Conservation (phyloP, 2,888 invertebrate genomes). For the Augiades crinisus region DNA sequence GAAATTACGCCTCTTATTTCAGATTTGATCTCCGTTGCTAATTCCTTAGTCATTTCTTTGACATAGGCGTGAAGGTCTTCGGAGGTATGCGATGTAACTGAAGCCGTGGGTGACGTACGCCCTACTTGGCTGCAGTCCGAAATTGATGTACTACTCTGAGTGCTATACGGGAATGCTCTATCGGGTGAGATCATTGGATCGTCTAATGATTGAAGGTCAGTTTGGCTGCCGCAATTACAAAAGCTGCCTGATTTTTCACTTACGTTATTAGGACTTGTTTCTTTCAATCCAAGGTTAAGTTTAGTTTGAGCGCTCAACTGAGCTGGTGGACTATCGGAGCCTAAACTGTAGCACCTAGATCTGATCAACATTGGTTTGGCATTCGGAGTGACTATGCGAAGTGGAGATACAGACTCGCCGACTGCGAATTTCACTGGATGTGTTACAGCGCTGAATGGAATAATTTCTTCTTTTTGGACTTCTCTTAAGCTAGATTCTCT, state of each 20-base stretch:
- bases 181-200: constrained; percentile 72
- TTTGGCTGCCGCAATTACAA: constrained; percentile 88
- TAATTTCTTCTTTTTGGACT: constrained; percentile 56
- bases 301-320: constrained; percentile 83
- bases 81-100: constrained; percentile 76
- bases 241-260: constrained; percentile 69
- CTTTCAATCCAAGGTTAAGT: constrained; percentile 83
- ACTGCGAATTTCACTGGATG: constrained; percentile 84
- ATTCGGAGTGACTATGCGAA: constrained; percentile 52
- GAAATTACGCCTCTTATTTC: constrained; percentile 91
- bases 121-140: constrained; percentile 81
- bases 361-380: constrained; percentile 54
- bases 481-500: constrained; percentile 72
- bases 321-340: constrained; percentile 77
- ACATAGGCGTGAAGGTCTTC: constrained; percentile 88
- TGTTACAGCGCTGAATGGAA: constrained; percentile 38
- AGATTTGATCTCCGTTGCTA: constrained; percentile 90
- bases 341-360: constrained; percentile 85
- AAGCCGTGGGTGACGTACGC: constrained; percentile 78
- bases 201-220: constrained; percentile 85
- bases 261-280: constrained; percentile 65
- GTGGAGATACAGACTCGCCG: constrained; percentile 83
- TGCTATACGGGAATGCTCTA: constrained; percentile 68
- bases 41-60: constrained; percentile 88
- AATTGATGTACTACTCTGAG: constrained; percentile 73